phyloP scores from a whole-genome alignment of 2,797 vertebrate genomes.

The Morelia viridis region DNA sequence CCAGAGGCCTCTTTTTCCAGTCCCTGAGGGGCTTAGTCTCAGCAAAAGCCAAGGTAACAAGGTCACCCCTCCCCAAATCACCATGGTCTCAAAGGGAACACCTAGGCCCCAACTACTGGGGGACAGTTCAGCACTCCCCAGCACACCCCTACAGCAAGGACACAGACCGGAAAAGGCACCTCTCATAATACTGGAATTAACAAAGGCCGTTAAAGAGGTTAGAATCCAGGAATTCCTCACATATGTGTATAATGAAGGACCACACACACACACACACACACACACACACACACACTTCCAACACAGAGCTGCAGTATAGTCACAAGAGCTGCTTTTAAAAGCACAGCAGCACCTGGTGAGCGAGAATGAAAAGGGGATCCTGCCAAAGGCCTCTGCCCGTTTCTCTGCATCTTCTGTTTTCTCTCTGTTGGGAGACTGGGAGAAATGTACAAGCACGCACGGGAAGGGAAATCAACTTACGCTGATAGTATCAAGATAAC shows the following conservation, averaged over 20 bases:
- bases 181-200: neutral
- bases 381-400: neutral
- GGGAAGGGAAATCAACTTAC: constrained; percentile 72
- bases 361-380: neutral
- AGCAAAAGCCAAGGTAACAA: no score
- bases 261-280: no score
- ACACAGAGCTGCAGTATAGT: neutral
- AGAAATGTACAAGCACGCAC: neutral
- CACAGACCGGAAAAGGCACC: neutral
- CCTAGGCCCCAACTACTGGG: no score
- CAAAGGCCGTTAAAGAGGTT: neutral
- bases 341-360: no score
- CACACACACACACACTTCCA: no score
- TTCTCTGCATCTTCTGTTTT: neutral
- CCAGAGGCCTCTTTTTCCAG: no score
- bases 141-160: neutral
- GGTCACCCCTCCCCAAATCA: no score
- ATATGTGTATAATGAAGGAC: neutral
- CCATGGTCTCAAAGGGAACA: no score
- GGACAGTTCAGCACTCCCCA: no score
- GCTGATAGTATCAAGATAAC: constrained; percentile 84
- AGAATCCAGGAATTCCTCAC: neutral
- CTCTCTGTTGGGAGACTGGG: neutral
- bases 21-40: no score
- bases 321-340: neutral